phyloP scores from a whole-genome alignment of 2,888 invertebrate species.

The Lepidochitona cinerea region DNA sequence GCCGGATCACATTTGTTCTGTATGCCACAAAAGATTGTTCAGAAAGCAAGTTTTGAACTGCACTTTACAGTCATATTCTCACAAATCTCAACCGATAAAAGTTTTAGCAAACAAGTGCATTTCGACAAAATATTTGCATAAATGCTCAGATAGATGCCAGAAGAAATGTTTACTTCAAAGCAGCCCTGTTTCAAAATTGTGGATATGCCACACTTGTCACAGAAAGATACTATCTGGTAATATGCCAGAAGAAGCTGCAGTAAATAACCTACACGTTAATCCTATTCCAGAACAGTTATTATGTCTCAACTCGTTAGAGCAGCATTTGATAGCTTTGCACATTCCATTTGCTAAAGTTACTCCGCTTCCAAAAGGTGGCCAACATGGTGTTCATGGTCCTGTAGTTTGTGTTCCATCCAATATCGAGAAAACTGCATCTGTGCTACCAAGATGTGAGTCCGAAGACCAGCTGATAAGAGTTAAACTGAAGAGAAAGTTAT shows the following conservation, averaged over 20 bases:
- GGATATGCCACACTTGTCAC: constrained; percentile 20
- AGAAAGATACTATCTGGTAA: constrained; percentile 8
- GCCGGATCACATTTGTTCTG: constrained; percentile 10
- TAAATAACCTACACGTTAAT: constrained; percentile 10
- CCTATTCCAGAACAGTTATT: constrained; percentile 21
- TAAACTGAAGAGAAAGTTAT: constrained; percentile 32
- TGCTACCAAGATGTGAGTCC: constrained; percentile 25
- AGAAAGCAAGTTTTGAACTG: constrained; percentile 6
- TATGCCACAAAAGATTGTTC: constrained; percentile 10
- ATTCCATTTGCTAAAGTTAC: constrained; percentile 40
- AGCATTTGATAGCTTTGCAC: constrained; percentile 28
- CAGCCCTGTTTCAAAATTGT: background rate
- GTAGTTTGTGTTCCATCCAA: constrained; percentile 39
- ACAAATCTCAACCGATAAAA: background rate
- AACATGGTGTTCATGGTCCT: constrained; percentile 37
- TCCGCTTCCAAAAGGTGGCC: constrained; percentile 32
- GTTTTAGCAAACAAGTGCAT: background rate
- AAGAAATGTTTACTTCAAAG: background rate
- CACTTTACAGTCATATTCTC: background rate
- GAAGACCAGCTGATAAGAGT: constrained; percentile 21
- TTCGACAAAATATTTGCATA: background rate
- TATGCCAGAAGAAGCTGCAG: constrained; percentile 8
- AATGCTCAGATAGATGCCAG: background rate
- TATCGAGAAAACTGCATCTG: constrained; percentile 15
- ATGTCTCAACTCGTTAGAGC: constrained; percentile 32